Evolutionary conservation across 2,888 invertebrate genomes (phyloP).

Genomic region (Hydrotaea cyrtoneurina): DNA sequence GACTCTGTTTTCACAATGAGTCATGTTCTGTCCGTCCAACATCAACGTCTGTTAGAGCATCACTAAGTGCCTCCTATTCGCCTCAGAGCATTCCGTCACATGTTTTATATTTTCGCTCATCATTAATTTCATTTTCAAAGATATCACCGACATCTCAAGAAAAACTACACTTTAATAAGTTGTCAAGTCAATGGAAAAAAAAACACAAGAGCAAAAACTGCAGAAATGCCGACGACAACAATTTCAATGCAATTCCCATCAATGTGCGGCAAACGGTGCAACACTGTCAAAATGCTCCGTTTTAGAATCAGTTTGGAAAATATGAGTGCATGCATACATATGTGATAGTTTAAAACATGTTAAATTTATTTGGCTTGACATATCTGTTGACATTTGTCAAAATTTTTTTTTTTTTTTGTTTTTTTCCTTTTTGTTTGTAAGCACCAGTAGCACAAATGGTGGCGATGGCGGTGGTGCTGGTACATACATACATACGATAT

Average conservation of each 20-base stretch:
- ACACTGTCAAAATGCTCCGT: not conserved
- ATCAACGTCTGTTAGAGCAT: no score
- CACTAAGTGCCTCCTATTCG: no score
- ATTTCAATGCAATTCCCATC: not conserved
- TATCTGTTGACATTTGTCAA: conserved; percentile 67
- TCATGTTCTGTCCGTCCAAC: no score
- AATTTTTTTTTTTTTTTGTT: conserved; percentile 54
- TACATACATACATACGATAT: not conserved
- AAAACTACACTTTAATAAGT: conserved; percentile 1
- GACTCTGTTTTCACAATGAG: no score
- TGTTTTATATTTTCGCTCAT: no score
- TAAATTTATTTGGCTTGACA: conserved; percentile 66
- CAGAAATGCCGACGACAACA: no score
- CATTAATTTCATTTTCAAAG: no score
- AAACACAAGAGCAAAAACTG: not conserved
- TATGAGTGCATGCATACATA: not conserved
- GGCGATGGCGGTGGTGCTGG: not conserved
- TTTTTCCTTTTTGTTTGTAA: no score
- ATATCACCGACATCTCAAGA: not conserved
- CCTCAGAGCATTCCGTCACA: no score
- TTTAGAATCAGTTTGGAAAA: not conserved
- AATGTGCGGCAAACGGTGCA: not conserved
- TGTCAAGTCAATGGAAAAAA: not conserved
- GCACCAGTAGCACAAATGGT: conserved; percentile 27
- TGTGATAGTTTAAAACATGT: conserved; percentile 49